Conservation (phyloP, 2,797 vertebrate species). For the Sebastes diaconus region DNA sequence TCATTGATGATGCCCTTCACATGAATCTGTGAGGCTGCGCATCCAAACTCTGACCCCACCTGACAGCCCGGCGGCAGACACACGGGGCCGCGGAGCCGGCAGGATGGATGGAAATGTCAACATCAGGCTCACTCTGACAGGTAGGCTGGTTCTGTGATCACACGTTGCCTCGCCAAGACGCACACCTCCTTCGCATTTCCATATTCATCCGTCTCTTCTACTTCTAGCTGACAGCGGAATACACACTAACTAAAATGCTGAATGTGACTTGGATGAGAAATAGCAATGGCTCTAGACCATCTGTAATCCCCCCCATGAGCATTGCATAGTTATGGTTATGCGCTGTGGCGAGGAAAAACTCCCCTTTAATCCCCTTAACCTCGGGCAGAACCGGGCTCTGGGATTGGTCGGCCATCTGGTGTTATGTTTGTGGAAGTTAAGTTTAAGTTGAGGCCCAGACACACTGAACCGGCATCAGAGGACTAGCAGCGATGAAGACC, state of each 20-base stretch:
- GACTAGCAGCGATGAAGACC: too few relatives aligned
- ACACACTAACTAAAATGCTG: not conserved
- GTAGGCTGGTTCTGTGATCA: slow-evolving; percentile 28
- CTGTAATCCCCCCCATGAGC: too few relatives aligned
- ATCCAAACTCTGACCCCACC: slow-evolving; percentile 43
- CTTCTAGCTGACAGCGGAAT: slow-evolving; percentile 53
- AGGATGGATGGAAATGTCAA: slow-evolving; percentile 63
- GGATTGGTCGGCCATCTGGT: too few relatives aligned
- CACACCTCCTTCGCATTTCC: slow-evolving; percentile 26
- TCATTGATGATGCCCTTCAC: slow-evolving; percentile 63
- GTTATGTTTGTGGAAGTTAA: not conserved
- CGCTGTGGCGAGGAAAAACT: too few relatives aligned
- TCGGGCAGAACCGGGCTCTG: too few relatives aligned
- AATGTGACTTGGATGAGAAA: slow-evolving; percentile 23
- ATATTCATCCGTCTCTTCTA: slow-evolving; percentile 49
- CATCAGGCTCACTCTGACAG: slow-evolving; percentile 52
- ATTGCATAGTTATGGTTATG: too few relatives aligned
- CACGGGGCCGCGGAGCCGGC: slow-evolving; percentile 4
- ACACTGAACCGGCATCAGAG: too few relatives aligned
- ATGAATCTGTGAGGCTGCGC: slow-evolving; percentile 37
- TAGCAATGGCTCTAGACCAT: not conserved
- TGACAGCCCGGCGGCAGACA: slow-evolving; percentile 33
- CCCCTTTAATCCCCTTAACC: too few relatives aligned
- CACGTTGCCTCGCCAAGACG: not conserved
- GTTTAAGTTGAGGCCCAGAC: too few relatives aligned